Percentiles rank a stretch among this genome's conserved stretches.
phyloP scores from a whole-genome alignment of 2,888 invertebrate species.

The Caprella mutica region DNA sequence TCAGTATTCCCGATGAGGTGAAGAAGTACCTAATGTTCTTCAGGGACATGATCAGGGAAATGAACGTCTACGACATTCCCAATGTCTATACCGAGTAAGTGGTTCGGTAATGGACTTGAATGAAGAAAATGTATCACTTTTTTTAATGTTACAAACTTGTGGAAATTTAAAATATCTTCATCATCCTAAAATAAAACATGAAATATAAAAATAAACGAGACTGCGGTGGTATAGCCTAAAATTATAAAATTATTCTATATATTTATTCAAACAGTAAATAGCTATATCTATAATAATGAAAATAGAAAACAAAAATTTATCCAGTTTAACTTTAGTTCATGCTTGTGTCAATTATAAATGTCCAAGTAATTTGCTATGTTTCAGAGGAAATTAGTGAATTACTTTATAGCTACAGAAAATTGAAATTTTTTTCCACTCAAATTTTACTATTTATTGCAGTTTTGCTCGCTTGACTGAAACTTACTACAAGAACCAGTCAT shows the following conservation, averaged over 20 bases:
- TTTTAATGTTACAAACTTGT: too few species aligned
- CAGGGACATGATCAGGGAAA: conserved; percentile 75
- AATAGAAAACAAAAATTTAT: neutral
- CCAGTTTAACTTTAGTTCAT: neutral
- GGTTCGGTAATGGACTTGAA: too few species aligned
- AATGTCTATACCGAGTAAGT: conserved; percentile 76
- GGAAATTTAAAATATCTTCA: too few species aligned
- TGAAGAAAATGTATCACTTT: too few species aligned
- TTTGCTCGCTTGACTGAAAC: conserved; percentile 93
- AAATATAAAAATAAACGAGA: too few species aligned
- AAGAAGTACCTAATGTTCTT: conserved; percentile 81
- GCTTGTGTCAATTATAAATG: conserved; percentile 4
- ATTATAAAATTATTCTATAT: too few species aligned
- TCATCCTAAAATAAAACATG: too few species aligned
- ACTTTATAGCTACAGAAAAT: too few species aligned
- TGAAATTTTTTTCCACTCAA: neutral
- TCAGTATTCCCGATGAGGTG: conserved; percentile 52
- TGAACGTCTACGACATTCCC: conserved; percentile 80
- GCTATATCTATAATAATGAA: neutral
- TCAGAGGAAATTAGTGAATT: too few species aligned
- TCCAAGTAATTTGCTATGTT: too few species aligned
- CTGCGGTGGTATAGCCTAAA: too few species aligned
- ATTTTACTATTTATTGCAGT: conserved; percentile 37
- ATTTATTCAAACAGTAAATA: too few species aligned
- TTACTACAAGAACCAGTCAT: conserved; percentile 83